Evolutionary conservation across 2,797 vertebrate species (phyloP).

Genomic region (Poecilia picta): DNA sequence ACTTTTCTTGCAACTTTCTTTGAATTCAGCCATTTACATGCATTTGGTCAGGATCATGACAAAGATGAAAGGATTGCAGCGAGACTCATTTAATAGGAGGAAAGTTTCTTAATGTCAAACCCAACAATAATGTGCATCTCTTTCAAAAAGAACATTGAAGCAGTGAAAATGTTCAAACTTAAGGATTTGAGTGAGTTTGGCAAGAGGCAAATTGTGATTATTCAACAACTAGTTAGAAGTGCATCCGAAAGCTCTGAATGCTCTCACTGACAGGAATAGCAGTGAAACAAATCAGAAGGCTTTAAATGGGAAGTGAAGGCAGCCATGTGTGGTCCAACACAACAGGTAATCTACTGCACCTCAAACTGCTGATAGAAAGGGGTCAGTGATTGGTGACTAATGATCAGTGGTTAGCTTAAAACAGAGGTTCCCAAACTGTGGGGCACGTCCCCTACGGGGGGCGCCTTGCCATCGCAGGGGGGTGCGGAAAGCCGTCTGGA

Average conservation of each 20-base stretch:
- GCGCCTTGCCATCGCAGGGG: too few species aligned
- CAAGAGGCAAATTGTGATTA: not conserved
- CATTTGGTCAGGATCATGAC: not conserved
- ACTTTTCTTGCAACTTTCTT: not conserved
- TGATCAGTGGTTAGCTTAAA: not conserved
- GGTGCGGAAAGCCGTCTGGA: too few species aligned
- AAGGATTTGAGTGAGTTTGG: not conserved
- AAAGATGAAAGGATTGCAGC: not conserved
- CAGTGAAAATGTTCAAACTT: not conserved
- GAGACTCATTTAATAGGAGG: not conserved
- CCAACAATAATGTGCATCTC: not conserved
- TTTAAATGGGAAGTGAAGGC: not conserved
- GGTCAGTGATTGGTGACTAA: not conserved
- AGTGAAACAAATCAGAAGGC: not conserved
- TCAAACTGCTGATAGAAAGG: not conserved
- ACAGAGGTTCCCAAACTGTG: not conserved
- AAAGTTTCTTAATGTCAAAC: not conserved
- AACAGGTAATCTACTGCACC: not conserved
- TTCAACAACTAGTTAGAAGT: not conserved
- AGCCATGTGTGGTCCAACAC: not conserved
- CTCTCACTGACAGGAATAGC: not conserved
- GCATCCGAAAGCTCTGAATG: too few species aligned
- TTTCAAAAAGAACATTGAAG: not conserved
- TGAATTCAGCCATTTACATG: not conserved
- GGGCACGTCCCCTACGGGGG: too few species aligned